Conservation (phyloP, 2,113 vertebrate species). For the Toxotes chatareus region DNA sequence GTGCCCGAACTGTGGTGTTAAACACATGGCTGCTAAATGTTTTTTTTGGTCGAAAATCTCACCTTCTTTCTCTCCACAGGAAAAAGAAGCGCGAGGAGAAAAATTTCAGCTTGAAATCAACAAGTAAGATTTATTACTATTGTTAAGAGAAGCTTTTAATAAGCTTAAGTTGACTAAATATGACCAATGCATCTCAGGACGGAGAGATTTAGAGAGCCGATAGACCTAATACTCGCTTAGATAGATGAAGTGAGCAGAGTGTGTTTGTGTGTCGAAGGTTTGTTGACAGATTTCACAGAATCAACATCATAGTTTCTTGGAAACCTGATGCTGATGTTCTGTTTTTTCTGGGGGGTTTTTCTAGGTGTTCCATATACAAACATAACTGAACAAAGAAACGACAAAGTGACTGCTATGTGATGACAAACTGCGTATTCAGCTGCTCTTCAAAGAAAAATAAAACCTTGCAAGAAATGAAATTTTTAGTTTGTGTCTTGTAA, state of each 20-base stretch:
- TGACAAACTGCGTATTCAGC: neutral
- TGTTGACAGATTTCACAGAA: neutral
- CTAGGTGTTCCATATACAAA: slow-evolving; percentile 57
- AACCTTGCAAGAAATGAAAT: neutral
- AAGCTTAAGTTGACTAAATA: neutral
- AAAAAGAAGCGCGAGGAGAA: neutral
- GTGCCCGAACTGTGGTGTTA: too few species aligned
- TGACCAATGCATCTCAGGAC: neutral
- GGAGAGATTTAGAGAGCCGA: neutral
- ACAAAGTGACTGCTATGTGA: slow-evolving; percentile 37
- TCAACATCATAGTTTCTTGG: neutral
- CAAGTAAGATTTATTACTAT: slow-evolving; percentile 46
- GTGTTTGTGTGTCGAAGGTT: too few species aligned
- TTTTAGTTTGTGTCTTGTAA: neutral
- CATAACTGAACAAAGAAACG: neutral
- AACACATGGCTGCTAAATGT: too few species aligned
- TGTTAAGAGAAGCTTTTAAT: neutral
- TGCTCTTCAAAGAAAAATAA: slow-evolving; percentile 2
- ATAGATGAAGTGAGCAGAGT: neutral
- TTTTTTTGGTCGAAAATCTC: neutral
- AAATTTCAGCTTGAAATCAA: slow-evolving; percentile 30
- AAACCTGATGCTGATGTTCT: neutral
- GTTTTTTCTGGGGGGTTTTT: neutral
- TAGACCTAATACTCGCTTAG: too few species aligned
- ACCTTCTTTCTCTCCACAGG: slow-evolving; percentile 47